Base-by-base conservation (phyloP, 2,113 vertebrate genomes). In the Todiramphus chloris region DNA sequence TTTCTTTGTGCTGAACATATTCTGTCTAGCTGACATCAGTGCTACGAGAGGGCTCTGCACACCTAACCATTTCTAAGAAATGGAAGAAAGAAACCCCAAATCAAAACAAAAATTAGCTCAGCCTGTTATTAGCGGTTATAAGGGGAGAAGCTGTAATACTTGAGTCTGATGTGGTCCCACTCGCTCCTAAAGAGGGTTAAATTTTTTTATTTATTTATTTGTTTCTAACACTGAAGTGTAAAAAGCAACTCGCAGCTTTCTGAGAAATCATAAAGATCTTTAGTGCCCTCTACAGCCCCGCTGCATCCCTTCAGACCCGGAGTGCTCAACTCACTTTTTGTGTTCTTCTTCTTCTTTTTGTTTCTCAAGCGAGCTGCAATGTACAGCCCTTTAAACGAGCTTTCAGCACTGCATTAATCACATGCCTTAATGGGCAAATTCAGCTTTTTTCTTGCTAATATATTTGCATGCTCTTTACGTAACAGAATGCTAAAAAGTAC, bases 341-440 rank as follows among this genome's bases (percentile, higher is more conserved):
- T 33, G 4, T 41, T 56, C 73, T 9, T 25, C 33, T 6, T 87
- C 92, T 41, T 79, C 76, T 74, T 58, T 68, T 81, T 16, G 75
- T 35, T 96, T 24, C 87, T 91, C 68, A 4, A 93, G 87, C 1
- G 91, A 91, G 94, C 93, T 88, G 94, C 93, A 64, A 37, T 9
- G 24, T 33, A 16, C 89, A 90, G 92, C 35, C 79, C 79, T 90
- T 73, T 73, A 81, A 56, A 90, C 2, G 70, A 94, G 95, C 92
- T 97, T 97, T 97, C 97, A 97, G 91, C 97, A 96, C 95, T 46
- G 92, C 96, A 96, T 97, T 87, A 77, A 97, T 97, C 96, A 96
- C 84, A 23, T 4, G 84, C 74, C 80, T 46, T 90, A 90, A 95
- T 93, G 89, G 84, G 96, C 92, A 85, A 90, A 69, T 39, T 70